These are phyloP conservation scores for Platyscapa corneri DNA, from an alignment of 1,140 invertebrate genomes.

Conservation along the genomic window DNA sequence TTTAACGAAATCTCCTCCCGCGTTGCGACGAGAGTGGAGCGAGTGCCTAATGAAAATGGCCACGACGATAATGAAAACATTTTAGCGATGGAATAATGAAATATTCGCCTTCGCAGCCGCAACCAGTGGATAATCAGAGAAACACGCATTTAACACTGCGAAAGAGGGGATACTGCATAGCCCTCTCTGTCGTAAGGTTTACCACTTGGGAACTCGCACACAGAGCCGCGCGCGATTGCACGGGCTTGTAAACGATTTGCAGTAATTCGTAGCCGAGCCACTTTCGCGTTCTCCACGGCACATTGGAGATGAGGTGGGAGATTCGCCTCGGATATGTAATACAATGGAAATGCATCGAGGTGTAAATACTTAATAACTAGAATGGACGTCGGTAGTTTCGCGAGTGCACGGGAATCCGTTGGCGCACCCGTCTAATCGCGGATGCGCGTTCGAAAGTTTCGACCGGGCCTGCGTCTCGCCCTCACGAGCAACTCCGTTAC, in stretches of 20 bases:
- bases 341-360: conserved; percentile 34
- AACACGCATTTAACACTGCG: neutral
- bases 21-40: too few relatives aligned
- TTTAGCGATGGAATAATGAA: too few relatives aligned
- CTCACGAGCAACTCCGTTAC: conserved; percentile 40
- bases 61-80: too few relatives aligned
- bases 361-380: conserved; percentile 49
- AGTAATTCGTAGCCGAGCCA: conserved; percentile 25
- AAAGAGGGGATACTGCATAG: neutral
- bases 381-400: conserved; percentile 7
- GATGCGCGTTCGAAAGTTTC: conserved; percentile 16
- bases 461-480: neutral
- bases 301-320: neutral
- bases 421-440: conserved; percentile 24
- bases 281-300: neutral
- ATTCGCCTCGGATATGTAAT: neutral
- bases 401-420: neutral
- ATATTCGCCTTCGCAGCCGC: too few relatives aligned
- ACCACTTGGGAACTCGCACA: neutral
- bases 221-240: neutral
- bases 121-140: neutral
- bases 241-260: conserved; percentile 26
- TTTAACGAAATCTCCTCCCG: too few relatives aligned
- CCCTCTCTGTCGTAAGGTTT: neutral
- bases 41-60: too few relatives aligned